These are phyloP conservation scores for Chelonus formosanus DNA, from an alignment of 2,888 invertebrate genomes.

Conservation along the genomic window DNA sequence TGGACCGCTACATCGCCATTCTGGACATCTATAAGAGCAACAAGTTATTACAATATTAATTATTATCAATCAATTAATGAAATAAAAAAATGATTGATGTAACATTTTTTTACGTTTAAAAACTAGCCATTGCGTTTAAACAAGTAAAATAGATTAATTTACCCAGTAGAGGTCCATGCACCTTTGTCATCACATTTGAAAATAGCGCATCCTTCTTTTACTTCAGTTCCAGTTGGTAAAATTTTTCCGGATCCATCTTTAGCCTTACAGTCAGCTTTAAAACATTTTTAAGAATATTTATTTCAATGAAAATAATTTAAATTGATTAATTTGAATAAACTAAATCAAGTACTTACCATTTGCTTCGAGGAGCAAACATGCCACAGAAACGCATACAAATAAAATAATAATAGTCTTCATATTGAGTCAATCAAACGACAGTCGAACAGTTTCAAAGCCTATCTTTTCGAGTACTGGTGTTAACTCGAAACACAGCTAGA, in stretches of 20 bases:
- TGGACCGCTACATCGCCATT: not conserved
- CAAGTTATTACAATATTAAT: too few species aligned
- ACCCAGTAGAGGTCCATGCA: not conserved
- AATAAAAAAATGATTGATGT: not conserved
- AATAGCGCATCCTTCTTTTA: not conserved
- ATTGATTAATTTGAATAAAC: not conserved
- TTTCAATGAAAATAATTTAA: not conserved
- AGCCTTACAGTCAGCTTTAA: not conserved
- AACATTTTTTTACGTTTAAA: not conserved
- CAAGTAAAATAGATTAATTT: not conserved
- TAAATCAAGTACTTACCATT: constrained; percentile 1
- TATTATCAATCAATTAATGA: not conserved
- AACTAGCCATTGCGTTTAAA: too few species aligned
- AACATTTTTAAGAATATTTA: not conserved
- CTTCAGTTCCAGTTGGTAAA: not conserved
- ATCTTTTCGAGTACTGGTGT: too few species aligned
- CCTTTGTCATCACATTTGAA: not conserved
- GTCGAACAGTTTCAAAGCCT: too few species aligned
- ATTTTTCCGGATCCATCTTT: not conserved
- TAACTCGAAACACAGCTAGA: too few species aligned
- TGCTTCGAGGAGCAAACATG: not conserved
- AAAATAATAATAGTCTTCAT: constrained; percentile 12
- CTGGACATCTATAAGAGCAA: not conserved
- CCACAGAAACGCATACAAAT: not conserved
- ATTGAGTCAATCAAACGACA: too few species aligned